Conservation (phyloP, 2,113 vertebrate genomes). For the Anser cygnoides region DNA sequence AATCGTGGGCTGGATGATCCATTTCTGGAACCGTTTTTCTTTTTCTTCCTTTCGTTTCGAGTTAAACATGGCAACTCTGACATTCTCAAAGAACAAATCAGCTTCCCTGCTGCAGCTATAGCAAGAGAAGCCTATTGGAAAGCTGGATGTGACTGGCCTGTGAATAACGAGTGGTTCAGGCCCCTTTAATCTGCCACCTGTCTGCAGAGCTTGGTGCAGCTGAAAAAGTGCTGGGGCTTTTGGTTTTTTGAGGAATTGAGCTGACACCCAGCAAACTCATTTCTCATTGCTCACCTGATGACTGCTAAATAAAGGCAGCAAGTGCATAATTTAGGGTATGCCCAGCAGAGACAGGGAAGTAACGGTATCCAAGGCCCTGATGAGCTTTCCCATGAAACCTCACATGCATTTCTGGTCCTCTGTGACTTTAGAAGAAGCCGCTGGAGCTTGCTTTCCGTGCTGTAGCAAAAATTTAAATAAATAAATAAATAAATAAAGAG, state of each 20-base stretch:
- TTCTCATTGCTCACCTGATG: not conserved
- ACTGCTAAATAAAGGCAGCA: not conserved
- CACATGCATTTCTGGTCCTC: not conserved
- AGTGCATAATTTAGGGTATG: not conserved
- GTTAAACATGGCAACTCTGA: not conserved
- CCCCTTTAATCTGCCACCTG: not conserved
- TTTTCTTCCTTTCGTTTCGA: not conserved
- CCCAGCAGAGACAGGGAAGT: slow-evolving; percentile 9
- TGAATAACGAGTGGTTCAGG: not conserved
- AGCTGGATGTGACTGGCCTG: not conserved
- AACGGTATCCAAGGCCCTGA: not conserved
- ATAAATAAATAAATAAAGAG: too few species aligned
- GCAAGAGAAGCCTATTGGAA: not conserved
- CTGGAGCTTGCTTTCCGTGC: not conserved
- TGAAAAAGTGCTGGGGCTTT: not conserved
- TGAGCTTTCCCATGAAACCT: not conserved
- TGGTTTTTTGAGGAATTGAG: not conserved
- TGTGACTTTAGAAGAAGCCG: not conserved
- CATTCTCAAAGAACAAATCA: not conserved
- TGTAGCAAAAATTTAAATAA: not conserved
- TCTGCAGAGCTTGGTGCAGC: not conserved
- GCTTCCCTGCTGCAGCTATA: not conserved
- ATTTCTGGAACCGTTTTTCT: not conserved
- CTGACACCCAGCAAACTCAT: not conserved
- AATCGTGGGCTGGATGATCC: not conserved